Conservation (phyloP, 1,140 invertebrate genomes). For the Sarcophaga peregrina region DNA sequence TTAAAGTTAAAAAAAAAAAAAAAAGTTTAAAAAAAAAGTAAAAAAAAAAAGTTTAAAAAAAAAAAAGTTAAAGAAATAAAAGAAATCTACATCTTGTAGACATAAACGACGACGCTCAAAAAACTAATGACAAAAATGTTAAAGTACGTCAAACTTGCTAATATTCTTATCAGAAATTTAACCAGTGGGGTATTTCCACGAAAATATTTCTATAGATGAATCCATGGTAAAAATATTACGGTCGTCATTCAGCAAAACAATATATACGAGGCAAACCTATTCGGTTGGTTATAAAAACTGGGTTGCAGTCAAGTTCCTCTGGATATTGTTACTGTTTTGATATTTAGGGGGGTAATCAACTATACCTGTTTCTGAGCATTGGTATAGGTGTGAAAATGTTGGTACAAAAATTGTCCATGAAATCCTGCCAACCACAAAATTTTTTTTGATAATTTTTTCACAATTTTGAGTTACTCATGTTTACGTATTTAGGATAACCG, state of each 20-base stretch:
- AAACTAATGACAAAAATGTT: neutral
- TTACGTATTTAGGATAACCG: neutral
- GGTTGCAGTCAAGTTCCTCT: neutral
- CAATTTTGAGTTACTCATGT: neutral
- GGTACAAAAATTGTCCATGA: neutral
- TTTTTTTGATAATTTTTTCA: neutral
- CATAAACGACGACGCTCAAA: neutral
- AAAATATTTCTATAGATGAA: neutral
- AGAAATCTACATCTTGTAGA: neutral
- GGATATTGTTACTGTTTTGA: slow-evolving; percentile 1
- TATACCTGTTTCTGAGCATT: neutral
- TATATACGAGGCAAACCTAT: neutral
- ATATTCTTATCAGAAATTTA: neutral
- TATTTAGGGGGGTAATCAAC: neutral
- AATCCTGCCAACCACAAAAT: neutral
- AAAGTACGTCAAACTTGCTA: neutral
- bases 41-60: too few species aligned
- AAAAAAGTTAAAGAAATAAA: too few species aligned
- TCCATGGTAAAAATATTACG: neutral
- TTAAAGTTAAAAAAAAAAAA: too few species aligned
- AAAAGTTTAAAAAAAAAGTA: too few species aligned
- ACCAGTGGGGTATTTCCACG: neutral
- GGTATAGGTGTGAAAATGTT: neutral
- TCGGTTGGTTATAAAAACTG: neutral
- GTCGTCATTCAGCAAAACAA: neutral